Conservation (phyloP, 1,140 invertebrate species). For the Nilaparvata lugens region DNA sequence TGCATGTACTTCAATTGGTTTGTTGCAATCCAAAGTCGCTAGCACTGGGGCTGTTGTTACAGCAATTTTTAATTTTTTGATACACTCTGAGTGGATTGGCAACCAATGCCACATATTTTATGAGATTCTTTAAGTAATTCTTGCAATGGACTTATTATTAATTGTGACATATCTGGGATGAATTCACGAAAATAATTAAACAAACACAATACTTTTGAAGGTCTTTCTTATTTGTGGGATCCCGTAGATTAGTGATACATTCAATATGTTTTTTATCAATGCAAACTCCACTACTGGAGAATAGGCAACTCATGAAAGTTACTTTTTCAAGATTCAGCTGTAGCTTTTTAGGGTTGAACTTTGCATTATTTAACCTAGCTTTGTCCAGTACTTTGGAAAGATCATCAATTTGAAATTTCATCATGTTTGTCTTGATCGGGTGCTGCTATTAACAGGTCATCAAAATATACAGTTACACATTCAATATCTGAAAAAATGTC, state of each 20-base stretch:
- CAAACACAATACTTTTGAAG: conserved; percentile 25
- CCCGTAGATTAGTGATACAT: conserved; percentile 26
- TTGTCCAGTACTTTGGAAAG: conserved; percentile 27
- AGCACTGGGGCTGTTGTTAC: conserved; percentile 15
- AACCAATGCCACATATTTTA: conserved; percentile 26
- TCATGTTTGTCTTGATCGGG: conserved; percentile 26
- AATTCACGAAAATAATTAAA: conserved; percentile 22
- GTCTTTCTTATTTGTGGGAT: conserved; percentile 27
- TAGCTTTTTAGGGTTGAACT: conserved; percentile 26
- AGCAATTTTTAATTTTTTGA: conserved; percentile 21
- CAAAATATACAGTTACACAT: conserved; percentile 28
- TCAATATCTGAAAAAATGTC: conserved; percentile 26
- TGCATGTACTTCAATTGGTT: conserved; percentile 19
- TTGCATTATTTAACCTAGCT: conserved; percentile 17
- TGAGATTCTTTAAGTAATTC: conserved; percentile 24
- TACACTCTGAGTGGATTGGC: not conserved
- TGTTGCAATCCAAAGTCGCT: conserved; percentile 15
- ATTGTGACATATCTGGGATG: conserved; percentile 24
- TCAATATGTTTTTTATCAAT: conserved; percentile 18
- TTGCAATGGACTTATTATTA: conserved; percentile 19
- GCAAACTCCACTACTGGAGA: conserved; percentile 16
- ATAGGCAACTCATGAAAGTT: conserved; percentile 26
- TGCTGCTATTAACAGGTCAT: conserved; percentile 29
- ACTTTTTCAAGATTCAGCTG: conserved; percentile 21
- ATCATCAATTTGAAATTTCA: no score